Evolutionary conservation across 30 jellyfish, hydroid and myxozoan genomes (phyloP).

Genomic region (Aurelia coerulea): DNA sequence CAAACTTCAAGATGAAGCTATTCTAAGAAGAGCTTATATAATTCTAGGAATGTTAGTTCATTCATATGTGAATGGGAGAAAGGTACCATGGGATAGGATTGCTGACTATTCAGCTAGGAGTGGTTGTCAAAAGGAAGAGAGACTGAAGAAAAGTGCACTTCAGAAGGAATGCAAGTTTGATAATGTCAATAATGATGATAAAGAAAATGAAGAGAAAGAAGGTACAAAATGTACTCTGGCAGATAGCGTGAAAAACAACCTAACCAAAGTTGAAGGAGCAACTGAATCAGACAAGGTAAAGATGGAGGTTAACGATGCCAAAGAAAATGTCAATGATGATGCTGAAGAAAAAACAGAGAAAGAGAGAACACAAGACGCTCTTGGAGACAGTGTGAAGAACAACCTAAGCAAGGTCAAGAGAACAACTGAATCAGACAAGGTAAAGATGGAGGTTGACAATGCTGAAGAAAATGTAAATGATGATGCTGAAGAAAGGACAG

Average conservation of each 20-base stretch:
- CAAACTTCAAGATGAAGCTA: slow-evolving; percentile 12
- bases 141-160: no score
- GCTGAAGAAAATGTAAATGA: neutral
- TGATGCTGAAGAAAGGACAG: neutral
- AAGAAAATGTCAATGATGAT: neutral
- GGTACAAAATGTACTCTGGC: no score
- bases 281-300: neutral
- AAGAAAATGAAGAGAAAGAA: no score
- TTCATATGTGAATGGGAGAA: slow-evolving; percentile 57
- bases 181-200: neutral
- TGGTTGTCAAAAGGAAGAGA: no score
- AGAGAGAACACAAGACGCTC: no score
- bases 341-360: neutral
- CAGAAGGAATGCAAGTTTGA: neutral
- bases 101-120: no score
- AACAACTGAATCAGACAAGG: neutral
- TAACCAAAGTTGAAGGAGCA: neutral
- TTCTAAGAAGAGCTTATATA: slow-evolving; percentile 48
- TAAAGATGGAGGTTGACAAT: neutral
- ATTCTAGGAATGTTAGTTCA: slow-evolving; percentile 61
- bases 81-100: slow-evolving; percentile 25
- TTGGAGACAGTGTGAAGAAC: neutral
- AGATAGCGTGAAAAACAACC: neutral
- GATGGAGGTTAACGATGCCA: neutral
- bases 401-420: neutral